Evolutionary conservation across 2,113 vertebrate genomes (phyloP), one percentile per base, ranked within the genome.

Genomic region (Cynopterus brachyotis): DNA sequence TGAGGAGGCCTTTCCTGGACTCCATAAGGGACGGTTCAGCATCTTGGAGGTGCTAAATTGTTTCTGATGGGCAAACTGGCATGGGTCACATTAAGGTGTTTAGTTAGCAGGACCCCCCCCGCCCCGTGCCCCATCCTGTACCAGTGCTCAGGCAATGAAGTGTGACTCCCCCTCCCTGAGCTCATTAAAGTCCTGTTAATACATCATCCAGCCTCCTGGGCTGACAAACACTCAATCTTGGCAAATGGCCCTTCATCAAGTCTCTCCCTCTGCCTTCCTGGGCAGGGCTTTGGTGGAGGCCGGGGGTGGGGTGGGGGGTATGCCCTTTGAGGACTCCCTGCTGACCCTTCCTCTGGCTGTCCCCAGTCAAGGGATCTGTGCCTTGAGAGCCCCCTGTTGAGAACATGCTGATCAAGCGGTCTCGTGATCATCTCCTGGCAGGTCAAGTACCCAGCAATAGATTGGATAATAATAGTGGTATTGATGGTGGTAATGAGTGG

Each of bases 181-280:
- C 97, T 96, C 97, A 96, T 96, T 96, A 94, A 88, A 96, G 85
- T 73, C 88, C 83, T 91, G 66, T 96, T 97, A 95, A 94, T 97
- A 95, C 47, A 97, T 97, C 94, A 96, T 75, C 78, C 67, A 53
- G 94, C 84, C 60, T 85, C 85, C 91, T 57, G 60, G 84, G 72
- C 91, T 96, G 97, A 97, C 91, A 80, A 69, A 75, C 73, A 57
- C 75, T 96, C 69, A 32, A 12, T 96, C 96, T 81, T 89, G 57
- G 84, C 94, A 97, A 97, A 98, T 88, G 84, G 80, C 91, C 92
- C 69, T 93, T 92, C 81, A 60, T 92, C 66, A 12, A 42, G 84
- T 62, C 60, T 91, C 79, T 78, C 80, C 75, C 60, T 69, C 57
- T 53, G 75, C 75, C 75, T 76, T 79, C 82, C 42, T 64, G 79